These are phyloP conservation scores for Polydrusus cervinus DNA, from an alignment of 2,888 invertebrate species.

Conservation along the genomic window DNA sequence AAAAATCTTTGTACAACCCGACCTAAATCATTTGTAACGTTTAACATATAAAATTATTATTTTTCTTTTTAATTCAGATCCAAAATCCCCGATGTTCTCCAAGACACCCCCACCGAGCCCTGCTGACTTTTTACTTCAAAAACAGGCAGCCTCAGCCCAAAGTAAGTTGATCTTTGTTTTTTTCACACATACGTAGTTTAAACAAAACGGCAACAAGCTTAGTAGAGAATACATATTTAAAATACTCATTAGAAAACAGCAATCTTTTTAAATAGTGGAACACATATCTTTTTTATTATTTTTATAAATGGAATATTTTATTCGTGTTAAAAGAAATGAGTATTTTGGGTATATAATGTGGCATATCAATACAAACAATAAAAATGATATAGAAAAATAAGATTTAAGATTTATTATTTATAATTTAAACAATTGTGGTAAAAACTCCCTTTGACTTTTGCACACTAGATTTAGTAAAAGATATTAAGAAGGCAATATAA, in stretches of 20 bases:
- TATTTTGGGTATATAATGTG: slow-evolving; percentile 64
- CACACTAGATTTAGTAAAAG: background rate
- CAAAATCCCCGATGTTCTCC: slow-evolving; percentile 77
- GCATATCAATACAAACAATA: slow-evolving; percentile 63
- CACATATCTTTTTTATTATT: background rate
- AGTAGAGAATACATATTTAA: slow-evolving; percentile 47
- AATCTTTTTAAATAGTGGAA: background rate
- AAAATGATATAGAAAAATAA: background rate
- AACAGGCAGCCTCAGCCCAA: slow-evolving; percentile 70
- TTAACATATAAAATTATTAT: too few relatives aligned
- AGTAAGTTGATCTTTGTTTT: slow-evolving; percentile 63
- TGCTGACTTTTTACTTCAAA: slow-evolving; percentile 75
- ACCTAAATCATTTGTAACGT: too few relatives aligned
- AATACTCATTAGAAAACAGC: slow-evolving; percentile 40
- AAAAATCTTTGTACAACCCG: too few relatives aligned
- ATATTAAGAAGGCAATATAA: too few relatives aligned
- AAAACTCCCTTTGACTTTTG: too few relatives aligned
- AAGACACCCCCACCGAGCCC: slow-evolving; percentile 83
- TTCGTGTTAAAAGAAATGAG: slow-evolving; percentile 51
- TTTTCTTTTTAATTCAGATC: slow-evolving; percentile 68
- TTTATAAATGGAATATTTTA: background rate
- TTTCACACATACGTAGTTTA: slow-evolving; percentile 36
- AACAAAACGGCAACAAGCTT: slow-evolving; percentile 55
- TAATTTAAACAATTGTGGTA: too few relatives aligned
- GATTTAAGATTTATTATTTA: too few relatives aligned